phyloP scores from a whole-genome alignment of 2,888 invertebrate species.

The Podotricha telesiphe region DNA sequence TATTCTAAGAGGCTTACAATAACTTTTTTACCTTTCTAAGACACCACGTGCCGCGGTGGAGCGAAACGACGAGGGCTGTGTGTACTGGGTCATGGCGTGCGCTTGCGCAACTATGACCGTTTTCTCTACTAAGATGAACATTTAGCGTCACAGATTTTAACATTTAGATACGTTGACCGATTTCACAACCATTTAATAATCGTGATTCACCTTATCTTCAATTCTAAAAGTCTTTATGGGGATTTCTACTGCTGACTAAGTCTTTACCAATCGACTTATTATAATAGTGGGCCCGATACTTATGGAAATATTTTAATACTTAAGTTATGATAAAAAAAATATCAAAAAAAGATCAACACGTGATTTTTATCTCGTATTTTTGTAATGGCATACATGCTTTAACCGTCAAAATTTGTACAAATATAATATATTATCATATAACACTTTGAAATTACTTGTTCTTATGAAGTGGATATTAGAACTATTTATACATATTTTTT shows the following conservation, averaged over 20 bases:
- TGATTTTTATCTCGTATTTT: neutral
- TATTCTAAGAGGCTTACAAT: slow-evolving; percentile 1
- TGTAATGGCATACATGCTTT: neutral
- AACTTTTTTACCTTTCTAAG: slow-evolving; percentile 31
- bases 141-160: slow-evolving; percentile 29
- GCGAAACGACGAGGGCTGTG: slow-evolving; percentile 61
- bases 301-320: neutral
- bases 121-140: slow-evolving; percentile 42
- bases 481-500: neutral
- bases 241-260: neutral
- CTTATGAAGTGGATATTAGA: neutral
- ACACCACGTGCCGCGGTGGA: slow-evolving; percentile 73
- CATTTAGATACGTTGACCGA: slow-evolving; percentile 28
- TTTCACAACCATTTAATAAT: slow-evolving; percentile 20
- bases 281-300: neutral
- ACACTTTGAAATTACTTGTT: neutral
- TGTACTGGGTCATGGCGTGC: slow-evolving; percentile 54
- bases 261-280: neutral
- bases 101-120: slow-evolving; percentile 54
- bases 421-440: neutral
- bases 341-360: neutral
- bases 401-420: neutral
- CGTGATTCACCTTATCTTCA: neutral
- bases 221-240: neutral
- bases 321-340: neutral